phyloP scores from a whole-genome alignment of 23 tunicate species.

The Botrylloides violaceus region DNA sequence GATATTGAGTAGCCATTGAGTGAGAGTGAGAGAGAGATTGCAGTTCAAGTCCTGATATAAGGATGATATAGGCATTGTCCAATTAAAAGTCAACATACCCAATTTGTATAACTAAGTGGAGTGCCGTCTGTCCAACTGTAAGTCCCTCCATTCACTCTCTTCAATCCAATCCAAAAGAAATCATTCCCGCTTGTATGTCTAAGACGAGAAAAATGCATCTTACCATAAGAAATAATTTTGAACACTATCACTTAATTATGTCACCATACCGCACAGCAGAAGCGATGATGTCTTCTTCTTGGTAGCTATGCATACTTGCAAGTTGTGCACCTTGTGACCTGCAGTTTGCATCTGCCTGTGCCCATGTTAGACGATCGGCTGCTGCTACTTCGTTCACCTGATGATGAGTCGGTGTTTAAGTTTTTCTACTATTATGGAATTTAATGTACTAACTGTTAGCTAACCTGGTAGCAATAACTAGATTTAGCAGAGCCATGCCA shows the following conservation, averaged over 20 bases:
- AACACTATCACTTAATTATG: too few relatives aligned
- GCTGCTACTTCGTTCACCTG: slow-evolving; percentile 44
- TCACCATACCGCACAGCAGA: slow-evolving; percentile 31
- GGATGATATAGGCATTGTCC: too few relatives aligned
- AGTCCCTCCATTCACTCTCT: slow-evolving; percentile 26
- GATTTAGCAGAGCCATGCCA: slow-evolving; percentile 44
- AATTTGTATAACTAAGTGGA: slow-evolving; percentile 63
- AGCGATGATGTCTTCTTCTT: slow-evolving; percentile 55
- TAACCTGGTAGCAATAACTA: slow-evolving; percentile 78
- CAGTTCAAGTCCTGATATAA: too few relatives aligned
- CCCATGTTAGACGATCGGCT: slow-evolving; percentile 38
- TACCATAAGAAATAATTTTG: too few relatives aligned
- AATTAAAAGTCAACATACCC: too few relatives aligned
- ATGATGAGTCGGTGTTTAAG: background rate
- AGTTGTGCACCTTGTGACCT: slow-evolving; percentile 60
- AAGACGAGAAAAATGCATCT: background rate
- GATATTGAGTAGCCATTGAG: too few relatives aligned
- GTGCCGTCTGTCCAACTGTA: slow-evolving; percentile 77
- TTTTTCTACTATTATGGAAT: background rate
- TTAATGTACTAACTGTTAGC: too few relatives aligned
- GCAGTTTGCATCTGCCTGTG: slow-evolving; percentile 47
- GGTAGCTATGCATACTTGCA: slow-evolving; percentile 62
- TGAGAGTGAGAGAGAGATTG: too few relatives aligned
- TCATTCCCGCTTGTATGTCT: slow-evolving; percentile 26
- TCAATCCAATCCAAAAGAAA: slow-evolving; percentile 83